Evolutionary conservation across 2,888 invertebrate species (phyloP), one percentile per base, ranked within the genome.

Genomic region (Mellilla xanthometata): DNA sequence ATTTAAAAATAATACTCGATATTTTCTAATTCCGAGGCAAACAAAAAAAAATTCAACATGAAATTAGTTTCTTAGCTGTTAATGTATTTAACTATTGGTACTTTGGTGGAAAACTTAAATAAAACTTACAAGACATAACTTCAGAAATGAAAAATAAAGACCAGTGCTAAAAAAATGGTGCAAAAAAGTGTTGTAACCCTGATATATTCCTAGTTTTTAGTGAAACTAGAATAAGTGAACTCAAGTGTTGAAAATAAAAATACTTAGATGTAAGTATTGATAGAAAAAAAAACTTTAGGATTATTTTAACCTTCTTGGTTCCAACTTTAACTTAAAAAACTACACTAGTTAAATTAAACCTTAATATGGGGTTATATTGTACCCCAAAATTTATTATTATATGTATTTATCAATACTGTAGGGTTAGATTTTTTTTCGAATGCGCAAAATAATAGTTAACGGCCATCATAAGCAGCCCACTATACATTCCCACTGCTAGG

Each of bases 171-270:
- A 46, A 46, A 30, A 42, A 49, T 47, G 49, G 49, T 52, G 54
- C 47, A 32, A 33, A 32, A 33, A 42, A 27, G 48, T 51, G 49
- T 49, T 54, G 46, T 22, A 12, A 35, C 30, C 34, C 26, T 39
- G 13, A 36, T 36, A 40, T 42, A 52, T 54, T 46, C 49, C 49
- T 47, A 41, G 44, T 41, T 49, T 54, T 54, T 56, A 56, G 56
- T 57, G 34, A 51, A 57, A 57, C 54, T 57, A 55, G 51, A 56
- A 48, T 52, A 42, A 52, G 44, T 41, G 47, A 35, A 52, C 43
- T 40, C 19, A 27, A 38, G 39, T 42, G 29, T 40, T 49, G 33
- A 19, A 27, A 11, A 36, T 43, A 43, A 27, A 39, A 40, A 40
- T 49, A 46, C 41, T 41, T 51, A 46, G 41, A 27, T 43, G 26